Base-by-base conservation (phyloP, 1,140 invertebrate genomes). In the Muscidifurax raptorellus region DNA sequence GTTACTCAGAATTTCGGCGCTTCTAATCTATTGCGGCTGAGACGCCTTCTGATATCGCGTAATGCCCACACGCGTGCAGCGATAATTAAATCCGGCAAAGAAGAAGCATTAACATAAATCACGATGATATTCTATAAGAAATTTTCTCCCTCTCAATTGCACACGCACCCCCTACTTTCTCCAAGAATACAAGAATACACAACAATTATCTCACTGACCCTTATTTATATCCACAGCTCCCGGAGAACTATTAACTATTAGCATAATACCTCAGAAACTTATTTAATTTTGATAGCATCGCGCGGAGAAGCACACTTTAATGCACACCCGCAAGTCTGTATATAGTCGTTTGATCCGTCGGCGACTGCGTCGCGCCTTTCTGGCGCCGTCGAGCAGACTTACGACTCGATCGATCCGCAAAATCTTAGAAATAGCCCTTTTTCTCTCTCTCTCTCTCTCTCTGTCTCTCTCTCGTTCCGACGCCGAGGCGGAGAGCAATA, bases 321-420 rank as follows among this genome's bases (percentile, higher is more conserved):
- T 12, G 15, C 44, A 12, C 18, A 59, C 18, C n/a, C 18, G n/a
- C 18, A n/a, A n/a, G n/a, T n/a, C 7, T 18, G 13, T 52, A 18
- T 18, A 18, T n/a, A 30, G 25, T 86, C 85, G 86, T 89, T 89
- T 87, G 83, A 89, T 64, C 52, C 84, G 66, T 12, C 40, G 25
- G 1, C 76, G 52, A 59, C 52, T 59, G 52, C 52, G 89, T 88
- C 89, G 89, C 89, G 89, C 85, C 89, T 87, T 85, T 69, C 30
- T 86, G 89, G 89, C 89, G 89, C 89, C 89, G 64, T 27, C 67
- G 71, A 32, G 72, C 71, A 81, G 72, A 85, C 72, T 85, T 80
- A 66, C 66, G 85, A 80, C 85, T 25, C 88, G 88, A 90, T 90
- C 88, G 88, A 90, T 90, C 88, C 85, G 84, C 83, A 40, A 80